These are phyloP conservation scores for Hermodice carunculata DNA, from an alignment of 2,888 invertebrate genomes.

Conservation along the genomic window DNA sequence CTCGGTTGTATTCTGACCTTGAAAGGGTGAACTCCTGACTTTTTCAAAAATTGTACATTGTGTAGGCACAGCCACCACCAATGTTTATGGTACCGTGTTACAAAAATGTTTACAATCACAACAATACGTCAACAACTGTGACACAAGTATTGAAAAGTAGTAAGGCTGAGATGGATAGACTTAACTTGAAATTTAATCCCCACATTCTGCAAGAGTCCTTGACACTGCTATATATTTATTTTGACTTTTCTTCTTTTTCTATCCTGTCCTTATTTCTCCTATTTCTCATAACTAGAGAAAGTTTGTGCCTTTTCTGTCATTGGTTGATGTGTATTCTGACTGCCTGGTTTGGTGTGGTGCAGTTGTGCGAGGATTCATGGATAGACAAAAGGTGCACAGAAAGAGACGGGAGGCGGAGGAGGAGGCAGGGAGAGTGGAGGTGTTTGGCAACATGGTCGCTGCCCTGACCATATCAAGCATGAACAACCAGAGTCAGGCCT, in stretches of 20 bases:
- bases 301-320: neutral
- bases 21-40: no score
- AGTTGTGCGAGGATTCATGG: conserved; percentile 50
- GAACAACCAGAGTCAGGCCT: neutral
- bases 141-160: no score
- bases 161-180: no score
- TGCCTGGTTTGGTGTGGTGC: neutral
- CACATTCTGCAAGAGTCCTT: no score
- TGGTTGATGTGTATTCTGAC: neutral
- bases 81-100: no score
- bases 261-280: neutral
- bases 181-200: no score
- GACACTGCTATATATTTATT: neutral
- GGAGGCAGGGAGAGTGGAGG: conserved; percentile 45
- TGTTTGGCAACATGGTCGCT: conserved; percentile 42
- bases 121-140: no score
- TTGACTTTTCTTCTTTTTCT: neutral
- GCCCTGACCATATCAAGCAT: neutral
- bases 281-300: neutral
- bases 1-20: no score
- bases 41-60: no score
- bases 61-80: no score
- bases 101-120: no score
- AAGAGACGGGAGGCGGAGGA: conserved; percentile 40
- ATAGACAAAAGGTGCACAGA: conserved; percentile 40